Base-by-base conservation (phyloP, 2,113 vertebrate species). In the Nothocercus julius region DNA sequence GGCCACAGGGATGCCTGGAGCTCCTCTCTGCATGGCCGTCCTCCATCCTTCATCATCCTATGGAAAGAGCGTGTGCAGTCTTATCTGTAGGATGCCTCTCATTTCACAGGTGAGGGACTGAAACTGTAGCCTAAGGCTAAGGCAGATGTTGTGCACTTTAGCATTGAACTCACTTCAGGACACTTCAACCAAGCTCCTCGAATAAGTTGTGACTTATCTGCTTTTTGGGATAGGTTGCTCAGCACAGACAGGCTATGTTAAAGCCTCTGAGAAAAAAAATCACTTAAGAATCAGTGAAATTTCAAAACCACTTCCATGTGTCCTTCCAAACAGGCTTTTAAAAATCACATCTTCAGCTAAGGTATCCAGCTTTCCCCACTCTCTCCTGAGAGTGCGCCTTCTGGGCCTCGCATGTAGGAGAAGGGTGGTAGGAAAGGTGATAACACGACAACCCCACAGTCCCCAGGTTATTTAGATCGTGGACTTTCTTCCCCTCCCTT, bases 61-160 rank as follows among this genome's bases (percentile, higher is more conserved):
- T 22, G 10, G n/a, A 54, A 77, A 58, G 10, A 47, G 3, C 0
- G 0, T 3, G 7, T 56, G 28, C 54, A 30, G 27, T 56, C 54
- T 54, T 16, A 32, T 32, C 54, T 58, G 11, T 32, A 32, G 54
- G 54, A 58, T 32, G 54, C 54, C 28, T 58, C 30, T 58, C 18
- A 58, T 32, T 54, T 58, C 54, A 28, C 28, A 32, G 54, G 17
- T 32, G 28, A 32, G 54, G 54, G 54, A 32, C 30, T 58, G 32
- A 30, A 58, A 58, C 30, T 58, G 54, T 32, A 32, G 54, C 28
- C 54, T 58, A 30, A 32, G 30, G 54, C 54, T 56, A 30, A 56
- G 30, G 54, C 54, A 32, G 30, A 32, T 58, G 30, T 32, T 58
- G 16, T 22, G 47, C 47, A 22, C 47, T 49, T 49, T 22, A 11